Evolutionary conservation across 2,797 vertebrate genomes (phyloP).

Genomic region (Alectoris magna): DNA sequence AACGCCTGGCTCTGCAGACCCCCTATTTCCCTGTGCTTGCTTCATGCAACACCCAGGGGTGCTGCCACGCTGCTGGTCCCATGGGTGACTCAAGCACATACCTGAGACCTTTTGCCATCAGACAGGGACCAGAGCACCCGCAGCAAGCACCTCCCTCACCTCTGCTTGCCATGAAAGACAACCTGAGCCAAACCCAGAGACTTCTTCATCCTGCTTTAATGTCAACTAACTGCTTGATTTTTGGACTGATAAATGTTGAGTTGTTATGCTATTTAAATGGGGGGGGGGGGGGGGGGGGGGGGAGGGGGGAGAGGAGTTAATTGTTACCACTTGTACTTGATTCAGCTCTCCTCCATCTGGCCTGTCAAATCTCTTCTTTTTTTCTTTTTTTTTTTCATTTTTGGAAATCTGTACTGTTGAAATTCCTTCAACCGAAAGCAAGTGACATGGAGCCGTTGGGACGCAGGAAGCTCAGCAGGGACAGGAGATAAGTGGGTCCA

Average conservation of each 20-base stretch:
- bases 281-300: neutral
- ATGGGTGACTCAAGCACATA: neutral
- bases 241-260: slow-evolving; percentile 51
- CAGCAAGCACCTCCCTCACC: neutral
- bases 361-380: slow-evolving; percentile 37
- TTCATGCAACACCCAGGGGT: neutral
- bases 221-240: slow-evolving; percentile 57
- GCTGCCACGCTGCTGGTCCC: neutral
- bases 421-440: slow-evolving; percentile 32
- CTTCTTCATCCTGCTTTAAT: slow-evolving; percentile 67
- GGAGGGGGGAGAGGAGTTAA: slow-evolving; percentile 74
- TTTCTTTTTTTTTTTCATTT: neutral
- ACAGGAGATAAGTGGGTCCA: neutral
- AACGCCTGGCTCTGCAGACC: neutral
- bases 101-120: neutral
- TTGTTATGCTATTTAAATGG: slow-evolving; percentile 52
- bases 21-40: neutral
- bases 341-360: slow-evolving; percentile 81
- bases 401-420: slow-evolving; percentile 34
- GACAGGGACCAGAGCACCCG: neutral
- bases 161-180: neutral
- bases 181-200: slow-evolving; percentile 50
- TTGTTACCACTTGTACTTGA: slow-evolving; percentile 86
- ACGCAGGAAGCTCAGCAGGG: neutral
- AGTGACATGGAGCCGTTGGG: slow-evolving; percentile 25